These are phyloP conservation scores for Ceratitis capitata DNA, from an alignment of 1,140 invertebrate genomes.

Conservation along the genomic window DNA sequence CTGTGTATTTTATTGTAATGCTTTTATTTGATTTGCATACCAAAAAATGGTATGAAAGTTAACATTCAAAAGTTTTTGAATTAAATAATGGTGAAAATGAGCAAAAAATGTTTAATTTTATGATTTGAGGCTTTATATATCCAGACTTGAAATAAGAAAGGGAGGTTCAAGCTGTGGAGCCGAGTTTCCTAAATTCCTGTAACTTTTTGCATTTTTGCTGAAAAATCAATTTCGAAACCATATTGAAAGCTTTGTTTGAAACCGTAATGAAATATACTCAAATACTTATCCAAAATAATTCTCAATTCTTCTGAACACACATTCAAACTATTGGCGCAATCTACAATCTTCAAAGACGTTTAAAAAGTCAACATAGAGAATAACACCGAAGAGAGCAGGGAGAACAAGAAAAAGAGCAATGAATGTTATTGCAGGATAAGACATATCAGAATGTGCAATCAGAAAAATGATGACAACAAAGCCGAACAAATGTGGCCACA, in stretches of 20 bases:
- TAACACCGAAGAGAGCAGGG: too few species aligned
- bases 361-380: neutral
- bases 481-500: neutral
- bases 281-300: too few species aligned
- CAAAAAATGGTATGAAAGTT: neutral
- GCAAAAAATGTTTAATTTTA: neutral
- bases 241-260: too few species aligned
- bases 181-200: too few species aligned
- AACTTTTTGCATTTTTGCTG: too few species aligned
- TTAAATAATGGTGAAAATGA: neutral
- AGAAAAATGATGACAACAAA: neutral
- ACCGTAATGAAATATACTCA: too few species aligned
- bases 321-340: neutral
- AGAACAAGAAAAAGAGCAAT: neutral
- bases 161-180: too few species aligned
- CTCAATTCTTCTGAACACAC: too few species aligned
- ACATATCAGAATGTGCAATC: neutral
- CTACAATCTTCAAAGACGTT: neutral
- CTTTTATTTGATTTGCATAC: constrained; percentile 6
- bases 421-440: constrained; percentile 19
- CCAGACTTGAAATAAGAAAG: neutral
- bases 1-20: neutral
- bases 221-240: too few species aligned
- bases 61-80: neutral
- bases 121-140: neutral